Evolutionary conservation across 2,888 invertebrate species (phyloP).

Genomic region (Elmis aenea): DNA sequence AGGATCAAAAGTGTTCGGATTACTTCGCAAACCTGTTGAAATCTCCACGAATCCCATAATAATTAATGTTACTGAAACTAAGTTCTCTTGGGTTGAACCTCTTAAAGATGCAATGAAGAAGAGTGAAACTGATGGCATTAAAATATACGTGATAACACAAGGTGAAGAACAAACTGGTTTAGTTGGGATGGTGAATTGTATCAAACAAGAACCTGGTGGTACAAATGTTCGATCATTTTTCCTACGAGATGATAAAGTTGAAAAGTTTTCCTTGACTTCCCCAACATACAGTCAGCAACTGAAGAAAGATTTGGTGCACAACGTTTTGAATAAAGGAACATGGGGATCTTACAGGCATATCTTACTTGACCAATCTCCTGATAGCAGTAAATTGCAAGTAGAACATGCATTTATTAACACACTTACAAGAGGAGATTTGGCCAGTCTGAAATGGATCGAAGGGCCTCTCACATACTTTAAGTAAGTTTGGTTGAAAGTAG

Average conservation of each 20-base stretch:
- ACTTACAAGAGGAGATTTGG: constrained; percentile 85
- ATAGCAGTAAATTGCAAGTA: constrained; percentile 54
- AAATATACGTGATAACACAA: constrained; percentile 65
- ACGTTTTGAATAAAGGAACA: constrained; percentile 72
- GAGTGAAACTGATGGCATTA: constrained; percentile 54
- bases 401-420: constrained; percentile 96
- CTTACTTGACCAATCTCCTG: constrained; percentile 51
- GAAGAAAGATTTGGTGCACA: constrained; percentile 75
- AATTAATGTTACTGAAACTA: constrained; percentile 63
- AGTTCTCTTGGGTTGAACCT: constrained; percentile 75
- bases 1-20: constrained; percentile 58
- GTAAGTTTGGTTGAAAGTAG: constrained; percentile 41
- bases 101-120: constrained; percentile 71
- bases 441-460: constrained; percentile 91
- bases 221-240: constrained; percentile 67
- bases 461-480: constrained; percentile 67
- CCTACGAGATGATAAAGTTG: constrained; percentile 59
- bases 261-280: constrained; percentile 56
- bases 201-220: constrained; percentile 84
- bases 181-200: constrained; percentile 85
- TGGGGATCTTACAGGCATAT: constrained; percentile 90
- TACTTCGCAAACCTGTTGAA: constrained; percentile 57
- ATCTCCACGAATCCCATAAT: constrained; percentile 47
- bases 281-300: constrained; percentile 60
- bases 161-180: constrained; percentile 70